Percentiles rank a stretch among this genome's conserved stretches.
phyloP scores from a whole-genome alignment of 2,113 vertebrate species.

The Pedionomus torquatus region DNA sequence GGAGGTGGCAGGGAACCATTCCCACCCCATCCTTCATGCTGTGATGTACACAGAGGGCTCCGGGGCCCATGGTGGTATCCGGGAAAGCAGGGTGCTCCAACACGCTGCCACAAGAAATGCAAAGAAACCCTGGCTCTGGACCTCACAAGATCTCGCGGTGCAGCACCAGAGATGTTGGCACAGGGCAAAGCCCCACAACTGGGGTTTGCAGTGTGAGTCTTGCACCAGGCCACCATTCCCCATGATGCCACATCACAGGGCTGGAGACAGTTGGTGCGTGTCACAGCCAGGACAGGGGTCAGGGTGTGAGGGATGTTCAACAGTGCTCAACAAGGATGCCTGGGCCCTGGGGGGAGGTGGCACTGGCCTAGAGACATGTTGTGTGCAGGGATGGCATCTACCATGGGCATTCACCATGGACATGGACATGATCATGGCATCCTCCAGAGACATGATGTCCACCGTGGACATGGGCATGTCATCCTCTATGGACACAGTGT shows the following conservation, averaged over 20 bases:
- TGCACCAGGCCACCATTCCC: background rate
- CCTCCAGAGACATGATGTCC: background rate
- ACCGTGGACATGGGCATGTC: background rate
- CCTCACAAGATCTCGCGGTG: accelerated
- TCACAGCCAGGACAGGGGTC: background rate
- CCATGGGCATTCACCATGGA: background rate
- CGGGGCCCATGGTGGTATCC: accelerated
- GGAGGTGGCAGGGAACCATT: background rate
- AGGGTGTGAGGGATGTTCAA: background rate
- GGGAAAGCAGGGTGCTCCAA: accelerated
- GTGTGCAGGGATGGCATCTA: background rate
- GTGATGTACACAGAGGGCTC: accelerated
- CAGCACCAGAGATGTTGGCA: background rate
- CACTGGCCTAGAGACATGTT: background rate
- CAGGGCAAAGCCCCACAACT: background rate
- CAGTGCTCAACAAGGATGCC: background rate
- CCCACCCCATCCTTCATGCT: accelerated
- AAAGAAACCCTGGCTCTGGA: background rate
- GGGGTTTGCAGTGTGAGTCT: background rate
- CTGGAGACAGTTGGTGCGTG: accelerated
- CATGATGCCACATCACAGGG: background rate
- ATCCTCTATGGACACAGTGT: background rate
- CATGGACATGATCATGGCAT: background rate
- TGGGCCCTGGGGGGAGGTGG: background rate
- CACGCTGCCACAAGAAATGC: accelerated